Base-by-base conservation (phyloP, 2,888 invertebrate genomes). In the Lumbricus terrestris region DNA sequence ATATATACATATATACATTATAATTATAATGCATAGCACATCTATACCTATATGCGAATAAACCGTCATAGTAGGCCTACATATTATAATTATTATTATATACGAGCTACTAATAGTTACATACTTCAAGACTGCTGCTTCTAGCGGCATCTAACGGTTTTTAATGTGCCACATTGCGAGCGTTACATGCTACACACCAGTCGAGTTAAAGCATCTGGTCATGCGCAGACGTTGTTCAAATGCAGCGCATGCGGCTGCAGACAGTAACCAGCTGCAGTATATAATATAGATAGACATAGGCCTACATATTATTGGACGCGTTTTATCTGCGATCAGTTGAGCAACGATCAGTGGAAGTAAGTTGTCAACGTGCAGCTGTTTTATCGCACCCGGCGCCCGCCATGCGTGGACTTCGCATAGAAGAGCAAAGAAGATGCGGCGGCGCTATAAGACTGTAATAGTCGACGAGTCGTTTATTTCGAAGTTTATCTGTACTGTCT, bases 391-490 rank as follows among this genome's bases (percentile, higher is more conserved):
- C 69, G n/a, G 29, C 29, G 11, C n/a, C n/a, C n/a, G n/a, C n/a
- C n/a, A n/a, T n/a, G n/a, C n/a, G n/a, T n/a, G 69, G 69, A n/a
- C 69, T 69, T n/a, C 69, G 69, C 69, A 1, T 1, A 69, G 69
- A 69, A n/a, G n/a, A n/a, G 69, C 69, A n/a, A 29, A 69, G 69
- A 69, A 69, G 18, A n/a, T n/a, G 69, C 13, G 8, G n/a, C 69
- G n/a, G 69, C n/a, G n/a, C n/a, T n/a, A n/a, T 69, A 69, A 69
- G n/a, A 8, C 69, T n/a, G 8, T 29, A 69, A n/a, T n/a, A 69
- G 69, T n/a, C n/a, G 69, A 69, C 69, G n/a, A 69, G n/a, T 69
- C 69, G n/a, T 69, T 69, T n/a, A 69, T 69, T 69, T 69, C 69
- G 69, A 1, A n/a, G 69, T n/a, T n/a, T 69, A 69, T 69, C 69